Evolutionary conservation across 2,888 invertebrate species (phyloP), one percentile per base, ranked within the genome.

Genomic region (Andrena flavipes): DNA sequence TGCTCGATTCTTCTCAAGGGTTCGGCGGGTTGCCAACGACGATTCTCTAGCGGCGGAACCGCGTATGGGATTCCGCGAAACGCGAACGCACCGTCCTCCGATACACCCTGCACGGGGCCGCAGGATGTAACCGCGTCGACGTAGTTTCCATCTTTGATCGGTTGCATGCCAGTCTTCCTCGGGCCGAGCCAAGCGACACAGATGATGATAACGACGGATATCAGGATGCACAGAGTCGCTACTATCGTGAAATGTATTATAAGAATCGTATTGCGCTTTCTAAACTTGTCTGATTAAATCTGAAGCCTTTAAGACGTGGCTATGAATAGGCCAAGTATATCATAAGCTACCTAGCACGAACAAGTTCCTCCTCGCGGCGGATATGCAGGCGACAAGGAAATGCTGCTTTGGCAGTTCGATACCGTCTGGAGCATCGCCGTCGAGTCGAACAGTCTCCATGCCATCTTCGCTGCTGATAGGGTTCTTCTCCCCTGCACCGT

Each of bases 1-100:
- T 96, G 95, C 2, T 96, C 96, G 73, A 98, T 94, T 69, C 95
- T 95, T 80, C 96, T 94, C 42, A 97, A 94, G 0, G 96, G 95
- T 88, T 96, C 95, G 0, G 97, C 97, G 13, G 96, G 95, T 49
- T 96, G 95, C 95, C 97, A 98, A 56, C 98, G 95, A 62, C 95
- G 95, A 33, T 96, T 95, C 2, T 95, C 95, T 0, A 96, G 91
- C 0, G 98, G 98, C 4, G 97, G 96, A 29, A 96, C 93, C 2
- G 98, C 98, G 92, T 97, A 98, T 0, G 98, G 98, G 80, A 98
- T 96, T 72, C 97, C 97, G 63, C 96, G 96, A 94, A 98, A 98
- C 16, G 97, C 97, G 89, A 96, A 97, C 0, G 96, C 97, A 51
- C 97, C 96, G 90, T 97, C 97, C 90, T 97, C 97, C 81, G 97